Evolutionary conservation across 2,888 invertebrate species (phyloP), one percentile per base, ranked within the genome.

Genomic region (Crossocerus cetratus): DNA sequence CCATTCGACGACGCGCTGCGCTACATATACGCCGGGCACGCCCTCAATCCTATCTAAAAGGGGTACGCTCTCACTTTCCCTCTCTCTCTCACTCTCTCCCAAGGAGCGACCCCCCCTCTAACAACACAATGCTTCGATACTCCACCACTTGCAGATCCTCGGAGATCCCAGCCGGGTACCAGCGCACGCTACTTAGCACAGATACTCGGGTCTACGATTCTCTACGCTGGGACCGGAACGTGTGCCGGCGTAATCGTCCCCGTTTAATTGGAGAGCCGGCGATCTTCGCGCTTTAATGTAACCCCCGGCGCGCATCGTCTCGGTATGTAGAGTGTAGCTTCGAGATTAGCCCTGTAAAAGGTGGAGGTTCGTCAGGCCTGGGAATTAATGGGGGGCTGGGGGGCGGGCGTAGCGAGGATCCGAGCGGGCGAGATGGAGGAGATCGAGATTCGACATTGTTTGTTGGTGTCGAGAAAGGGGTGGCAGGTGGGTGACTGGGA

Each of bases 1-100:
- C 78, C 69, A 65, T 69, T 76, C 72, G 65, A 70, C 66, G 71
- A 74, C 74, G 64, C 65, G 64, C 65, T 65, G 62, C 63, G 72
- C 32, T 32, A 32, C 32, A 32, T 32, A 57, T 64, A 64, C 72
- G 60, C 44, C 67, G 67, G 65, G 62, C 66, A 65, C 72, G 75
- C 75, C 71, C 64, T 56, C 66, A 66, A 75, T 69, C 55, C 64
- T 75, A 63, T 69, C 69, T 65, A 67, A 67, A 55, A 61, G 61
- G 72, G 58, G 18, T 63, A 61, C 63, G 5, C 42, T 20, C 57
- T 55, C 68, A 65, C 58, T 45, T 53, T 59, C 53, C 43, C 49
- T 44, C 66, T 54, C 32, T 59, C 49, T 14, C 5, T 20, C 3
- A n/a, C 45, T 45, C n/a, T 32, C 21, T 45, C n/a, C 53, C 14